A percentile compares a stretch with the other conserved stretches of the same genome.
These are phyloP conservation scores for Sylvia borin DNA, from an alignment of 2,797 vertebrate species.

Conservation along the genomic window DNA sequence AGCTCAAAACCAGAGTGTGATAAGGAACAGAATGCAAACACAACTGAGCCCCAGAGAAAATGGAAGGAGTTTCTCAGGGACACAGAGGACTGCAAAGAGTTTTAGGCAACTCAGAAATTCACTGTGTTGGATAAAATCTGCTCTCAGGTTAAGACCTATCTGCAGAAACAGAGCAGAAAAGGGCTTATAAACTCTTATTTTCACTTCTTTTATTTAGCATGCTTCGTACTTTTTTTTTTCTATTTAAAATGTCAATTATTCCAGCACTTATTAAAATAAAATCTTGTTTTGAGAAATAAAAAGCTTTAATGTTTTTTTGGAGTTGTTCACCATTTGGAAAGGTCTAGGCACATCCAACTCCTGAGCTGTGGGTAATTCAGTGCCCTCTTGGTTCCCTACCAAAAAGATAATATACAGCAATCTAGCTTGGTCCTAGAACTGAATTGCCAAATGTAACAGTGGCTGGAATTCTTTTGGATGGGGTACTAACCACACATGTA, in stretches of 20 bases:
- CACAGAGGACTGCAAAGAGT: neutral
- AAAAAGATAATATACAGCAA: neutral
- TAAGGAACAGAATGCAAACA: neutral
- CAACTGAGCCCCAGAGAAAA: neutral
- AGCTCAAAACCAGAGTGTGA: neutral
- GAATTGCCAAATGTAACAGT: neutral
- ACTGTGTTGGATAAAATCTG: neutral
- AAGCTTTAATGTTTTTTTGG: neutral
- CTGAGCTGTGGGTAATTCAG: neutral
- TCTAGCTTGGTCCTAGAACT: neutral
- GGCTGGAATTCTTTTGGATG: neutral
- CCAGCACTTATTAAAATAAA: neutral
- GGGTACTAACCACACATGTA: rapidly evolving
- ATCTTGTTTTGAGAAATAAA: neutral
- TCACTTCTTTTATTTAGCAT: neutral
- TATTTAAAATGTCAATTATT: neutral
- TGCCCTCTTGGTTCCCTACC: neutral
- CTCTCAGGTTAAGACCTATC: neutral
- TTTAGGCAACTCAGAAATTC: constrained; percentile 5
- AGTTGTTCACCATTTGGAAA: neutral
- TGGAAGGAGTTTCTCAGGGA: neutral
- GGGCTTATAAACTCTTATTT: neutral
- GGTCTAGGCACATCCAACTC: neutral
- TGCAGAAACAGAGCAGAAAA: neutral
- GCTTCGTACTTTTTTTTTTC: neutral